Conservation (phyloP, 2,888 invertebrate genomes). For the Sinohyriopsis cumingii region DNA sequence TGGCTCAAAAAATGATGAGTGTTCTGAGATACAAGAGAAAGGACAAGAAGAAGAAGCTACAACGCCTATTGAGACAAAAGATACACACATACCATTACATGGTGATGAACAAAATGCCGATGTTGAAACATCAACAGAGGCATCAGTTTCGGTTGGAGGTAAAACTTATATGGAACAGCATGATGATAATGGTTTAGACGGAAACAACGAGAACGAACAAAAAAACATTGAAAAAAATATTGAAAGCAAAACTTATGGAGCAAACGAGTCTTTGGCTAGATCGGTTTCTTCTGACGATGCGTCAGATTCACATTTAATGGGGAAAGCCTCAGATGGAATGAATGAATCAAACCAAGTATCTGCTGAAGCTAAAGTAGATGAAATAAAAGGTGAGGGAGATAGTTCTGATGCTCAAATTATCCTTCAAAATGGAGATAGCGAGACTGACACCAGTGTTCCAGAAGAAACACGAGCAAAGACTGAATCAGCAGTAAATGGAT, state of each 20-base stretch:
- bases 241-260: too few relatives aligned
- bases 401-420: too few relatives aligned
- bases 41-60: background rate
- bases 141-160: too few relatives aligned
- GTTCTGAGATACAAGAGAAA: background rate
- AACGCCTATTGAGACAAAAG: constrained; percentile 1
- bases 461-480: constrained; percentile 11
- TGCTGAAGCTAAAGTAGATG: constrained; percentile 2
- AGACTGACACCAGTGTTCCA: constrained; percentile 9
- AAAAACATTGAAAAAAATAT: too few relatives aligned
- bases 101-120: constrained; percentile 3
- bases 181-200: too few relatives aligned
- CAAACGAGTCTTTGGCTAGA: too few relatives aligned
- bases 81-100: background rate
- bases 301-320: too few relatives aligned
- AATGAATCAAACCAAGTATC: background rate
- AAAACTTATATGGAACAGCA: too few relatives aligned
- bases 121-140: background rate
- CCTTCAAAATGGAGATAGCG: too few relatives aligned
- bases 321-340: background rate
- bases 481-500: constrained; percentile 4
- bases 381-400: background rate
- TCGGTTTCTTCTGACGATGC: too few relatives aligned
- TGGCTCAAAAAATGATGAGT: too few relatives aligned
- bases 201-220: too few relatives aligned